These are phyloP conservation scores for Oncorhynchus tshawytscha DNA, from an alignment of 2,113 vertebrate species.

Conservation along the genomic window DNA sequence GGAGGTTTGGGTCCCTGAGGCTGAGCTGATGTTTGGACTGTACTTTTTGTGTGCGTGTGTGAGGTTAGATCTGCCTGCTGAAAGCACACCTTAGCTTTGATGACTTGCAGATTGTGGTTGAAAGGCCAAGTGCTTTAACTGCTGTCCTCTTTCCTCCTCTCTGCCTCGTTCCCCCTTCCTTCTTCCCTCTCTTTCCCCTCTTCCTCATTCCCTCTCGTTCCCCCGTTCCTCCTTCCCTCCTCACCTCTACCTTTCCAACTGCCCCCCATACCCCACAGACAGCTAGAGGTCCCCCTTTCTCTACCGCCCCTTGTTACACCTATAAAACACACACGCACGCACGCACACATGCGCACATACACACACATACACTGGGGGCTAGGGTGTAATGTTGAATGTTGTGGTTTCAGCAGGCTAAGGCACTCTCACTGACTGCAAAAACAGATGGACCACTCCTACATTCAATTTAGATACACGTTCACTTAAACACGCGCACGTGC, in stretches of 20 bases:
- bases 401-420: no score
- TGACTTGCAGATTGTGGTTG: constrained; percentile 64
- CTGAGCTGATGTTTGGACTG: background rate
- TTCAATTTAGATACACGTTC: no score
- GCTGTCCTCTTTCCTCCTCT: background rate
- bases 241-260: background rate
- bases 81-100: constrained; percentile 61
- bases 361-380: no score
- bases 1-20: constrained; percentile 19
- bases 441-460: no score
- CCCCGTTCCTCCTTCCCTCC: background rate
- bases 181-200: background rate
- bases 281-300: background rate
- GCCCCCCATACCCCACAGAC: background rate
- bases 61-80: constrained; percentile 9
- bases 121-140: constrained; percentile 40
- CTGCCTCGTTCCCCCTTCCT: background rate
- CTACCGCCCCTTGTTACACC: background rate
- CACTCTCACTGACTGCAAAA: no score
- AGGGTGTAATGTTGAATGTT: no score
- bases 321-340: background rate
- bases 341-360: background rate
- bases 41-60: no score
- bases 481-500: no score
- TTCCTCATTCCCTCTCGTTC: constrained; percentile 1